Base-by-base conservation (phyloP, 2,888 invertebrate species). In the Drosophila atripex region DNA sequence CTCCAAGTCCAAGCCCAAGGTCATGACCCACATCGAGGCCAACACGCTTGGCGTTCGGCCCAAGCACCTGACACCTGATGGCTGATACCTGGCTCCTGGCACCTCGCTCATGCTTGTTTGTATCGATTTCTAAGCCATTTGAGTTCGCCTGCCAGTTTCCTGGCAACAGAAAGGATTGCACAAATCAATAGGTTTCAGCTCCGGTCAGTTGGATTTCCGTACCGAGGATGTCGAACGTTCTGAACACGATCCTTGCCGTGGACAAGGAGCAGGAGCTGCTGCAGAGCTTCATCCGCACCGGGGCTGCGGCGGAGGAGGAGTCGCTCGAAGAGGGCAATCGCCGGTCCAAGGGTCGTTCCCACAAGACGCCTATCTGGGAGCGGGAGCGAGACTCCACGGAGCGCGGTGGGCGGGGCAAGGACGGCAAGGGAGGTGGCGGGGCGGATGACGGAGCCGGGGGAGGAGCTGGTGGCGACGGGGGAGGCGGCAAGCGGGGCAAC, bases 221-320 rank as follows among this genome's bases (percentile, higher is more conserved):
- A 9, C n/a, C 14, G 2, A 8, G 9, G 23, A 91, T 91, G 91
- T 78, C 90, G 4, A 86, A 93, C 76, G 93, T 93, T 38, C 92
- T 93, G 39, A 93, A 93, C 50, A 93, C 93, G 66, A 94, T 95
- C 53, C 91, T 95, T n/a, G 94, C 94, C 56, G 93, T 94, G 30
- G 94, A 94, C 47, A 93, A 95, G 86, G 94, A 95, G 77, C 94
- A 95, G 12, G 96, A 96, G 89, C 93, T 96, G 79, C 90, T 97
- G 16, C 96, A 96, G 92, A 96, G 96, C 89, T 97, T 95, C 89
- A 95, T 96, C 14, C 93, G 96, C 53, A 94, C 95, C 16, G 95
- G 94, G 28, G 91, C 93, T 7, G 94, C 93, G 25, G 93, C 93
- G 5, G 93, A 93, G 41, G 90, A 90, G 6, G 89, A 90, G 14